Percentiles rank a stretch among this genome's conserved stretches.
phyloP scores from a whole-genome alignment of 2,113 vertebrate species.

The Tachycineta bicolor region DNA sequence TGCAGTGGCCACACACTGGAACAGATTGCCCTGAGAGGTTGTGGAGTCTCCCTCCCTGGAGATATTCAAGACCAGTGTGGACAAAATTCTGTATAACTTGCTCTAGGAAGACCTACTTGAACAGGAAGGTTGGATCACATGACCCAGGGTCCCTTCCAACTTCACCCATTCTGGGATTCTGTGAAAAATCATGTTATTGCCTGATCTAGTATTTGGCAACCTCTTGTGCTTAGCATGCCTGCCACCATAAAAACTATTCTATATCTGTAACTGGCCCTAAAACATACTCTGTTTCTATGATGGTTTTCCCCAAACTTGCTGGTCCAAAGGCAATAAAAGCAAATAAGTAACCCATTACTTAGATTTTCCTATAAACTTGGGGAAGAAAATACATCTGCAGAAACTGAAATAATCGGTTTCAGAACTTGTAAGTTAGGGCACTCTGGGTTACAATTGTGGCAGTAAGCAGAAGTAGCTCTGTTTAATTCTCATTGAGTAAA shows the following conservation, averaged over 20 bases:
- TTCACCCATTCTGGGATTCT: not conserved
- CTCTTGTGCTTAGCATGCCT: not conserved
- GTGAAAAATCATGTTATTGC: not conserved
- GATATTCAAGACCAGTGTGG: not conserved
- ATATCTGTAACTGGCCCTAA: not conserved
- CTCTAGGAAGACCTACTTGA: not conserved
- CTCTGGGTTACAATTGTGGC: not conserved
- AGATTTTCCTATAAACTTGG: not conserved
- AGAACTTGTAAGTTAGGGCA: not conserved
- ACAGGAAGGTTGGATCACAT: not conserved
- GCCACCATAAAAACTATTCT: not conserved
- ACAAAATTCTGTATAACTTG: not conserved
- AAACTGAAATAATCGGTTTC: not conserved
- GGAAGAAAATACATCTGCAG: not conserved
- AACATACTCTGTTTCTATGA: not conserved
- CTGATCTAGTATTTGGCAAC: not conserved
- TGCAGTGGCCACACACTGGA: not conserved
- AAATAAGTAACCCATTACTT: not conserved
- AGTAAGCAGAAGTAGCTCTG: not conserved
- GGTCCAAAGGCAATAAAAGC: not conserved
- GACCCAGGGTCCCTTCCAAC: not conserved
- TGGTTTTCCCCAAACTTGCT: not conserved
- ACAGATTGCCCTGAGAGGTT: not conserved
- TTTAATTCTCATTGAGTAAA: not conserved
- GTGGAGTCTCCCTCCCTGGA: not conserved